Percentiles rank a stretch among this genome's conserved stretches.
phyloP scores from a whole-genome alignment of 2,888 invertebrate genomes.

The Chromoteleia sp. region DNA sequence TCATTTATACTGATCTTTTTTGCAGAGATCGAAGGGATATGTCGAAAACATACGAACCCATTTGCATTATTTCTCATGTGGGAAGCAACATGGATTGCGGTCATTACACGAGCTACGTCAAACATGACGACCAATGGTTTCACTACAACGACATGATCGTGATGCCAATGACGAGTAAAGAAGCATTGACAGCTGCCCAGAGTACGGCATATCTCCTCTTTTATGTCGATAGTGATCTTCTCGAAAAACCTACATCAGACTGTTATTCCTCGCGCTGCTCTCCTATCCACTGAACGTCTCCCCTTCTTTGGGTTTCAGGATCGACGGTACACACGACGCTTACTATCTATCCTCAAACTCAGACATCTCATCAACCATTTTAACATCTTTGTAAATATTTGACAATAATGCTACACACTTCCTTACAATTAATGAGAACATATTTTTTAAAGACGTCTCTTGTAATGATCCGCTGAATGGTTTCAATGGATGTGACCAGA shows the following conservation, averaged over 20 bases:
- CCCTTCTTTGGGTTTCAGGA: slow-evolving; percentile 16
- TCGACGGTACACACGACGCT: neutral
- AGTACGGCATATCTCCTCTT: slow-evolving; percentile 79
- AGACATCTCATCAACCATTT: slow-evolving; percentile 16
- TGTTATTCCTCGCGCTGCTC: slow-evolving; percentile 46
- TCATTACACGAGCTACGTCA: slow-evolving; percentile 80
- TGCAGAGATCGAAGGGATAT: slow-evolving; percentile 60
- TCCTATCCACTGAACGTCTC: slow-evolving; percentile 23
- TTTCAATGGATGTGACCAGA: slow-evolving; percentile 10
- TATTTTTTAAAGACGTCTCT: slow-evolving; percentile 49
- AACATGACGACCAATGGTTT: slow-evolving; percentile 77
- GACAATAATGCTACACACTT: slow-evolving; percentile 67
- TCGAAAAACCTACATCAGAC: slow-evolving; percentile 55
- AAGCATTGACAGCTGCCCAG: slow-evolving; percentile 77
- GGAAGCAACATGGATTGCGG: slow-evolving; percentile 80
- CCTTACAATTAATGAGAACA: slow-evolving; percentile 47
- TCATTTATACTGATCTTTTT: too few species aligned
- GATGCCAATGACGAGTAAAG: slow-evolving; percentile 74
- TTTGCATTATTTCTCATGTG: slow-evolving; percentile 79
- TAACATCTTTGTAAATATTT: slow-evolving; percentile 61
- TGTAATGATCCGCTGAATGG: slow-evolving; percentile 29
- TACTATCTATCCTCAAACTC: slow-evolving; percentile 29
- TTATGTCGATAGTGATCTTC: slow-evolving; percentile 74
- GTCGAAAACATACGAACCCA: slow-evolving; percentile 74
- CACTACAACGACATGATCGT: slow-evolving; percentile 79